Conservation (phyloP, 1,140 invertebrate species). For the Drosophila ogumai region DNA sequence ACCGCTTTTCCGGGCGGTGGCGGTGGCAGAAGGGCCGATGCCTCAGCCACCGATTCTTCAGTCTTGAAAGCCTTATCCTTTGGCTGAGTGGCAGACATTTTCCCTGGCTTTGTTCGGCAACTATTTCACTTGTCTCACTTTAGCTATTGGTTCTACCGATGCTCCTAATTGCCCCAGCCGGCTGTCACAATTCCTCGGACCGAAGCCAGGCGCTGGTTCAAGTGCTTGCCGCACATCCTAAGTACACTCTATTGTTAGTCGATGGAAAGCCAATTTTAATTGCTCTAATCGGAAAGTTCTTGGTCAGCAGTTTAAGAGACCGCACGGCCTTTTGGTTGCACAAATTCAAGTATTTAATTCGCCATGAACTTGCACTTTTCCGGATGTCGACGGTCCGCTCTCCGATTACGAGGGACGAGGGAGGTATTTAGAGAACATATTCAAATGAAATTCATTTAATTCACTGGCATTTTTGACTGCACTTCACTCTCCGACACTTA, state of each 20-base stretch:
- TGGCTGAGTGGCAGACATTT: conserved; percentile 65
- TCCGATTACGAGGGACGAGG: conserved; percentile 21
- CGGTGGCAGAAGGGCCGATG: not conserved
- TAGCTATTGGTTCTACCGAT: conserved; percentile 10
- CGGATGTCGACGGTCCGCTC: conserved; percentile 6
- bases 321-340: conserved; percentile 11
- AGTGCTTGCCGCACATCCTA: conserved; percentile 31
- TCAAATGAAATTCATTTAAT: conserved; percentile 32
- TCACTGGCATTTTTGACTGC: conserved; percentile 21
- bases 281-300: conserved; percentile 22
- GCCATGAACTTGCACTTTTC: conserved; percentile 30
- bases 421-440: conserved; percentile 12
- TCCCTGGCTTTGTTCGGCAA: conserved; percentile 32
- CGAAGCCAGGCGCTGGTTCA: conserved; percentile 8
- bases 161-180: conserved; percentile 32
- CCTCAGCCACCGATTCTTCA: conserved; percentile 22
- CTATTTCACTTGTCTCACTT: conserved; percentile 39
- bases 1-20: conserved; percentile 1
- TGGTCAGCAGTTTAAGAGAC: conserved; percentile 17
- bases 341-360: conserved; percentile 24
- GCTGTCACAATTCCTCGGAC: conserved; percentile 18
- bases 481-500: conserved; percentile 38
- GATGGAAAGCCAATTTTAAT: conserved; percentile 26
- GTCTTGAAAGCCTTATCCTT: conserved; percentile 60
- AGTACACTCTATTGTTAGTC: conserved; percentile 12